Base-by-base conservation (phyloP, 1,140 invertebrate species). In the Sminthurinus signatus region DNA sequence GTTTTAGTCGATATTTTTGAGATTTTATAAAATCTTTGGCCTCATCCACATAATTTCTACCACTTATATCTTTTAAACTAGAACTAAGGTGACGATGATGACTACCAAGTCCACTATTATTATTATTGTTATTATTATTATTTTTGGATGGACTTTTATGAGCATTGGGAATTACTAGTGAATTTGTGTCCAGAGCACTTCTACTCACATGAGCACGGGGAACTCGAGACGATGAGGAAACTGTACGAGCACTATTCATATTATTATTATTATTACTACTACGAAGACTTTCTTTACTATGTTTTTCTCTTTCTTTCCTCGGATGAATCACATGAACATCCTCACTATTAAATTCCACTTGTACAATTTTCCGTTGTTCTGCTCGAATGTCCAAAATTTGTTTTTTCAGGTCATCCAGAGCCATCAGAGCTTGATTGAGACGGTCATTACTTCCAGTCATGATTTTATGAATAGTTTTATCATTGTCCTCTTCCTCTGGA, bases 1-100 rank as follows among this genome's bases (percentile, higher is more conserved):
- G 32, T 56, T 43, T 50, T 12, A 68, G 43, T 5, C 67, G 59
- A 48, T 62, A 44, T 36, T 56, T 62, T 55, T 69, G 63, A 31
- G 62, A 43, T 19, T 50, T 46, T 12, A 69, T 69, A 32, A 69
- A 69, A 62, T 64, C 63, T 46, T 65, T 69, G 0, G 67, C 67
- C 31, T 62, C 60, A 17, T 64, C 52, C 1, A 69, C 39, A 23
- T 56, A 56, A 36, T 56, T 31, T 19, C 31, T 12, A 27, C 23
- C 54, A n/a, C n/a, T n/a, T n/a, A n/a, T n/a, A n/a, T n/a, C n/a
- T n/a, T n/a, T n/a, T n/a, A n/a, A n/a, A n/a, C n/a, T n/a, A n/a
- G n/a, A n/a, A n/a, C n/a, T n/a, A n/a, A n/a, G n/a, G n/a, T n/a
- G n/a, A n/a, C n/a, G n/a, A n/a, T n/a, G n/a, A n/a, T n/a, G n/a